Evolutionary conservation across 2,113 vertebrate species (phyloP), one percentile per base, ranked within the genome.

Genomic region (Corythoichthys haematopterus): DNA sequence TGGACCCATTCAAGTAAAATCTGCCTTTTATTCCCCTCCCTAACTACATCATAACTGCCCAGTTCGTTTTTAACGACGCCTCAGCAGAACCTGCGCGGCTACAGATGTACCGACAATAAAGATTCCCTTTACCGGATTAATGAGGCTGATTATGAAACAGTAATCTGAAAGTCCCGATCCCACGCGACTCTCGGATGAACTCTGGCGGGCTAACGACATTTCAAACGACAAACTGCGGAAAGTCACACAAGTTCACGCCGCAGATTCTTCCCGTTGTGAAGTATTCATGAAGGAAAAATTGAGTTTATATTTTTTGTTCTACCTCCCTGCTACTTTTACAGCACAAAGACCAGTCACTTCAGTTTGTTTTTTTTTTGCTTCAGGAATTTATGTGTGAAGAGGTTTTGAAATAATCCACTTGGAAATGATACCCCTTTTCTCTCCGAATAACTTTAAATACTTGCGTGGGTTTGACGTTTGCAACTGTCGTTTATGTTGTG

Each of bases 401-500:
- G 71, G 85, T 79, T 76, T 76, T 75, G 11, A 80, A 81, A 81
- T 83, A 28, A 69, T 71, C 56, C 56, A 51, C 64, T 64, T 70
- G 40, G 50, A 77, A 74, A 72, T 69, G 12, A 72, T 53, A 78
- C 8, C 33, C 13, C 36, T 72, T 71, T 76, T 65, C 61, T 51
- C 46, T 50, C 63, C 55, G 13, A 50, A 36, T 68, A 72, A 71
- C 68, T 68, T 55, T 63, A 67, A 67, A 57, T 37, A 48, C 57
- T 58, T 65, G 2, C 64, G 50, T 46, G 70, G n/a, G 50, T 45
- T 67, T 68, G 14, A 70, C 6, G 2, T 15, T 15, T 3, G 12
- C 33, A 57, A 36, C 28, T 59, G 48, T 43, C 40, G 37, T 8
- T 48, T 68, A 72, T 72, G 45, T 59, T 74, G 64, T 64, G 57